Evolutionary conservation across 2,888 invertebrate genomes (phyloP), one percentile per base, ranked within the genome.

Genomic region (Leucoptera coffeella): DNA sequence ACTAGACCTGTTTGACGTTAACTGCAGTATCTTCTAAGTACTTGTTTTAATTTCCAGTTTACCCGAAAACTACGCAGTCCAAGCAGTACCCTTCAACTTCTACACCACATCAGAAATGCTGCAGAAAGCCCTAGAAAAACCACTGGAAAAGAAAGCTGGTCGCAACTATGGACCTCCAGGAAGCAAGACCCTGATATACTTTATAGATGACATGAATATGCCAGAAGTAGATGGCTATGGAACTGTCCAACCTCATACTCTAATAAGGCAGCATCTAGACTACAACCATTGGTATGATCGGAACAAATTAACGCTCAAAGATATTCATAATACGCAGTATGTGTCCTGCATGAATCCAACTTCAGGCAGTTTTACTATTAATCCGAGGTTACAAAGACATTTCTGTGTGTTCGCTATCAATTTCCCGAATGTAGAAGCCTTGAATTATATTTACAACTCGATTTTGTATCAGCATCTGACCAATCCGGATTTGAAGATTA

Each of bases 291-390:
- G 96, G 95, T 78, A 69, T 14, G 67, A 96, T 47, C 75, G 96
- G 19, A 83, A 84, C 22, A 90, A 90, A 47, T 64, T 96, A 12
- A 75, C 85, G 0, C 57, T 95, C 8, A 96, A 96, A 59, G 95
- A 96, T 35, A 92, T 96, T 32, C 92, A 93, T 52, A 95, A 94
- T 47, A 94, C 94, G 30, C 96, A 96, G 51, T 96, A 96, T 47
- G 86, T 96, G 9, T 86, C 93, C 15, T 94, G 94, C 50, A 96
- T 96, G 95, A 96, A 96, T 64, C 96, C 96, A 0, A 95, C 95
- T 0, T 93, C 95, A 14, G 96, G 96, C 25, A 93, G 92, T 46
- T 96, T 96, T 45, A 94, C 94, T 3, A 93, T 96, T 36, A 94
- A 95, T 67, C 91, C 95, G 0, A 76, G 96, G 35, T 72, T 96